Base-by-base conservation (phyloP, 2,113 vertebrate species). In the Psittacula cyanocephala region DNA sequence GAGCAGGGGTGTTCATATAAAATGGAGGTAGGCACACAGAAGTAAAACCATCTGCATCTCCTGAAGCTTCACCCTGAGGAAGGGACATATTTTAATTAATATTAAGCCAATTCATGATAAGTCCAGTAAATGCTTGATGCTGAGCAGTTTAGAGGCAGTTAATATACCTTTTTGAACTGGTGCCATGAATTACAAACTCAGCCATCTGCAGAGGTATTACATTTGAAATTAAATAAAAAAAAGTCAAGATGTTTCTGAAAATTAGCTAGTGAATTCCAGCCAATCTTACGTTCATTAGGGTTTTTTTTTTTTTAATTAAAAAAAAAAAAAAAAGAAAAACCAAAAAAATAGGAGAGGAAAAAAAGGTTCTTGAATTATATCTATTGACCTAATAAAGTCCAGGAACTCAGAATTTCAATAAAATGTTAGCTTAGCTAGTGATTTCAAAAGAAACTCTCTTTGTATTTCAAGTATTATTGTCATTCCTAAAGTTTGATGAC, bases 161-260 rank as follows among this genome's bases (percentile, higher is more conserved):
- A 97, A 98, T 98, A 97, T 84, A 98, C 88, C 93, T 97, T 98
- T 95, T 98, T 98, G 97, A 98, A 98, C 97, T 86, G 33, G 90
- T 97, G 98, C 98, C 98, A 98, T 94, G 88, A 97, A 97, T 97
- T 98, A 98, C 97, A 97, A 97, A 97, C 91, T 91, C 93, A 97
- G 74, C 89, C 97, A 97, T 97, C 98, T 98, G 97, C 96, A 96
- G 97, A 98, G 94, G 97, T 95, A 98, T 97, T 98, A 97, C 62
- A 86, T 97, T 97, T 97, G 95, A 97, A 97, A 96, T 95, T 88
- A 92, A 96, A 92, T 44, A 68, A 71, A 95, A 96, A 97, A 95
- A 93, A 96, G 74, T 95, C 81, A 96, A 96, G 95, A 96, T 93
- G 94, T 97, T 97, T 97, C 97, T 96, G 95, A 97, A 98, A 98